Evolutionary conservation across 2,888 invertebrate species (phyloP).

Genomic region (Elegia similella): DNA sequence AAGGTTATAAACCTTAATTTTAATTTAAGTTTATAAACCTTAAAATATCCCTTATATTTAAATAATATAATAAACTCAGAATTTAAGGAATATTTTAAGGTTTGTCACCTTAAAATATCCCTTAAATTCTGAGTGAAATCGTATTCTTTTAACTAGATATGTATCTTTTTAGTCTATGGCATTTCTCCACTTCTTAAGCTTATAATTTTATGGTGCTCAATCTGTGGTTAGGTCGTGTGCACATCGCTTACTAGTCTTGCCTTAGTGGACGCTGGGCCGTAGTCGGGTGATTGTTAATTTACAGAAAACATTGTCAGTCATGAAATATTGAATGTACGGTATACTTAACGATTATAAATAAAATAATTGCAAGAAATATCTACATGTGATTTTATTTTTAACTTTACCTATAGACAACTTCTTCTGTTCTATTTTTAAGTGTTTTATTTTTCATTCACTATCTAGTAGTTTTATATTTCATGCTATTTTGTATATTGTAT

Average conservation of each 20-base stretch:
- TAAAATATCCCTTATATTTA: no score
- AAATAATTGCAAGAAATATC: constrained; percentile 55
- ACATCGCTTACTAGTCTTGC: constrained; percentile 54
- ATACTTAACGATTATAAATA: constrained; percentile 49
- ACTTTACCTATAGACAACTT: not conserved
- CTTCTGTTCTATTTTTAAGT: no score
- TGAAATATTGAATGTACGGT: constrained; percentile 59
- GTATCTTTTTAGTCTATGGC: not conserved
- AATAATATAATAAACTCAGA: no score
- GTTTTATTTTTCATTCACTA: no score
- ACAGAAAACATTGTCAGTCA: constrained; percentile 47
- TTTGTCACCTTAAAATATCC: no score
- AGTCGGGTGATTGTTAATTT: constrained; percentile 44
- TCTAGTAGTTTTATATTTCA: no score
- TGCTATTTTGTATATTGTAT: no score
- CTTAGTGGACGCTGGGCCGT: constrained; percentile 42
- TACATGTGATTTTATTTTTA: constrained; percentile 27
- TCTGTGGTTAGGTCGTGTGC: constrained; percentile 32
- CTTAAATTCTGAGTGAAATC: no score
- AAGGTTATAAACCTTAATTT: no score
- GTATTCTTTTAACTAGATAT: not conserved
- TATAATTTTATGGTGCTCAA: constrained; percentile 40
- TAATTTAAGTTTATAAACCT: no score
- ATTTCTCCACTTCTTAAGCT: not conserved
- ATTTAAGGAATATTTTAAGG: no score